Percentiles rank a stretch among this genome's conserved stretches.
Conservation (phyloP, 2,113 vertebrate species). For the Aegypius monachus region DNA sequence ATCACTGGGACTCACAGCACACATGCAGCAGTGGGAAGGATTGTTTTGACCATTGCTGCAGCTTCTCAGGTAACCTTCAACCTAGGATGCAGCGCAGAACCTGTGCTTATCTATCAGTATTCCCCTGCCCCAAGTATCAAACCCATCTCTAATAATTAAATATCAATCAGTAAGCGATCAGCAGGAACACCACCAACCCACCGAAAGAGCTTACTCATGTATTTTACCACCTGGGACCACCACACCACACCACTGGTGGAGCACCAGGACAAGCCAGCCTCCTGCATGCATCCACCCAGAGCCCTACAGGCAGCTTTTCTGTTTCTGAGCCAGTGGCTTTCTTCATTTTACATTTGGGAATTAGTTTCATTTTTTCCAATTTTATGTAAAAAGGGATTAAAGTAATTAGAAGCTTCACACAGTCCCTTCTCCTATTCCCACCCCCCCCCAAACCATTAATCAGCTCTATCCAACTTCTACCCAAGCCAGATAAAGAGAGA, state of each 20-base stretch:
- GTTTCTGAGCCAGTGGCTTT: neutral
- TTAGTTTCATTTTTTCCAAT: neutral
- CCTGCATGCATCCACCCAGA: neutral
- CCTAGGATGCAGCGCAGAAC: neutral
- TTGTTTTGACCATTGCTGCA: neutral
- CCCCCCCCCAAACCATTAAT: neutral
- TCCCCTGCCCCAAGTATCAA: neutral
- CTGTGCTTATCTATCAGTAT: neutral
- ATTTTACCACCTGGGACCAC: neutral
- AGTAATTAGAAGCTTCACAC: neutral
- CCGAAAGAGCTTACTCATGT: neutral
- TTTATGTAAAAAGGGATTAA: conserved; percentile 1
- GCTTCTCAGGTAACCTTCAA: neutral
- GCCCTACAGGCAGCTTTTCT: neutral
- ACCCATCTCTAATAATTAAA: neutral
- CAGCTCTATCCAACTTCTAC: neutral
- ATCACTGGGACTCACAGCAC: neutral
- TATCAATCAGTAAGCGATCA: neutral
- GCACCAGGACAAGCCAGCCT: neutral
- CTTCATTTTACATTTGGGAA: neutral
- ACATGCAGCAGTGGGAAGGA: rapidly evolving
- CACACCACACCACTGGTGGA: neutral
- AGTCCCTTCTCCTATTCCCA: neutral
- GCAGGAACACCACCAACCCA: neutral
- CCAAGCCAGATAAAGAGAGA: neutral